Base-by-base conservation (phyloP, 2,113 vertebrate species). In the Melanostigma gelatinosum region DNA sequence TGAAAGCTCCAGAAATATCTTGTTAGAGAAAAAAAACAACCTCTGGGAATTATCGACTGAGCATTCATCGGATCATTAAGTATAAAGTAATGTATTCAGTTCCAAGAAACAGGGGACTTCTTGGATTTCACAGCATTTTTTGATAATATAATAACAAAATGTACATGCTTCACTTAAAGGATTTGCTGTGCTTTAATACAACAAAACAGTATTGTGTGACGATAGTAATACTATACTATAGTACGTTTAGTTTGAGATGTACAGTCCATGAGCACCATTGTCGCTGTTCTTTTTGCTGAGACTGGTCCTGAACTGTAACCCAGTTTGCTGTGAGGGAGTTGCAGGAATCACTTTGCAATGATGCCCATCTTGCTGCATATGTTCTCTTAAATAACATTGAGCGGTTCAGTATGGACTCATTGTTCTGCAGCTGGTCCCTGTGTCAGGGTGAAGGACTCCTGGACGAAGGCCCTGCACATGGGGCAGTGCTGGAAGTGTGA, bases 391-490 rank as follows among this genome's bases (percentile, higher is more conserved):
- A n/a, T 20, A 16, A 10, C 32, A 11, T 5, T n/a, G 52, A 54
- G 9, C 3, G 6, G 36, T 20, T 79, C 27, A 40, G 4, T 12
- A 0, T 20, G 32, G 42, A 34, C 50, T 79, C 65, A 70, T 0
- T 6, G 48, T 4, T 68, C 12, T 27, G 60, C 32, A n/a, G 66
- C 18, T n/a, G 42, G 34, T 20, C 20, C 52, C 22, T 46, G 81
- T 15, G 89, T 87, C 15, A 99, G 94, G 1, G 95, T 89, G 24
- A 99, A 99, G 13, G 97, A 97, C 80, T 99, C 97, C 4, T 94
- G 88, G 16, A 99, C 95, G 24, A 97, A 97, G 24, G 97, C 96
- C 52, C 98, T 93, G 89, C 98, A 99, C 92, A 99, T 97, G 0
- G 98, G 98, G 72, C 98, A 99, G 90, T 97, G 97, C 81, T 97